Base-by-base conservation (phyloP, 2,888 invertebrate genomes). In the Drosophila emarginata region DNA sequence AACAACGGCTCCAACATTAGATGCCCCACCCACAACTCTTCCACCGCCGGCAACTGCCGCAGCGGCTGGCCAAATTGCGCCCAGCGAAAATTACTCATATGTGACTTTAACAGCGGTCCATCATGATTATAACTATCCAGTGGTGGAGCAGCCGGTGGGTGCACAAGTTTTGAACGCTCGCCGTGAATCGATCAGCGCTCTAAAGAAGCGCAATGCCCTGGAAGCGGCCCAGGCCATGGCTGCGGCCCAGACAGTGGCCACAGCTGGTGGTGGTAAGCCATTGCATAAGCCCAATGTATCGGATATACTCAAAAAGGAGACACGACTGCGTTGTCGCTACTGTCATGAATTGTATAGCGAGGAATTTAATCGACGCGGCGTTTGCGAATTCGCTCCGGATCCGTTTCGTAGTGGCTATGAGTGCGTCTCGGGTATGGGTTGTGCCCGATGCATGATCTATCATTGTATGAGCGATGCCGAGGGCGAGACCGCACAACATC, bases 391-490 rank as follows among this genome's bases (percentile, higher is more conserved):
- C 91, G 97, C 97, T 1, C 98, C 98, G 0, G 98, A 98, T 92
- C 94, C 95, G 87, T 94, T 96, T 89, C 94, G 94, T 77, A 93
- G 95, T 26, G 96, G 96, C 86, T 96, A 98, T 85, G 96, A 97
- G 91, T 93, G 94, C 64, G 94, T 97, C 53, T 95, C 96, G 56
- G 98, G 98, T 91, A 95, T 98, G 89, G 94, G 95, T 78, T 97
- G 97, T 91, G 97, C 98, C 15, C 95, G 94, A 93, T 96, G 97
- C 87, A 95, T 98, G 94, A 93, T 97, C 88, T 98, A 98, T 93
- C 98, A 98, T 93, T 98, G 98, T 92, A 96, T 97, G 94, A 94
- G 96, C 77, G 97, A 97, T 92, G 94, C 96, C 1, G 98, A 98
- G 90, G 97, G 97, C 1, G 97, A 98, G 83, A 96, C 95, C 91